Conservation (phyloP, 2,797 vertebrate genomes). For the Notolepis coatsorum region DNA sequence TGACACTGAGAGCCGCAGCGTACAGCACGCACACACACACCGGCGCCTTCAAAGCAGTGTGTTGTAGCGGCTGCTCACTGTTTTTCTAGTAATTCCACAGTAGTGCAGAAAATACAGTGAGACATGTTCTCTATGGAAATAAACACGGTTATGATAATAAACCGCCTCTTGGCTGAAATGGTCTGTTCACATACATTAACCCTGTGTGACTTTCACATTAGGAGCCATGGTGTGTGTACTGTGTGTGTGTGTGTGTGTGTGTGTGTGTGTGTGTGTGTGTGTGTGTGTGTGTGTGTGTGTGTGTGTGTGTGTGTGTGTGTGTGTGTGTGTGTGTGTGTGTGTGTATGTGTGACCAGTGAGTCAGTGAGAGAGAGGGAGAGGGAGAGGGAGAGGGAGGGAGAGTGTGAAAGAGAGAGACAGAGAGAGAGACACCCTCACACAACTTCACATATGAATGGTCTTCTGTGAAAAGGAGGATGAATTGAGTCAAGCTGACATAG, state of each 20-base stretch:
- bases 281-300: constrained; percentile 6
- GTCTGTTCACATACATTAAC: constrained; percentile 74
- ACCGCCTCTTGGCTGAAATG: constrained; percentile 64
- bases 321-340: background rate
- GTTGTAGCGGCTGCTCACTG: constrained; percentile 18
- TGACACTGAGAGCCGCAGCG: no score
- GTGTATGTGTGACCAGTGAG: background rate
- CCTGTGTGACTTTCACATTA: constrained; percentile 55
- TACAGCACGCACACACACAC: background rate
- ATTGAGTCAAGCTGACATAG: constrained; percentile 90
- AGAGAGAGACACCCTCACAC: constrained; percentile 73
- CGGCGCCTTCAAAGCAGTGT: constrained; percentile 25
- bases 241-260: constrained; percentile 25
- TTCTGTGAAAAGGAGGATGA: constrained; percentile 88
- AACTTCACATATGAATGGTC: constrained; percentile 87
- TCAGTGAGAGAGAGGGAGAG: constrained; percentile 9
- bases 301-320: background rate
- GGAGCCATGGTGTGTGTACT: constrained; percentile 17
- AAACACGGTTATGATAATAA: constrained; percentile 69
- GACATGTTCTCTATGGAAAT: constrained; percentile 60
- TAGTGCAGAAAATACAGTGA: constrained; percentile 50
- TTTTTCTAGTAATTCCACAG: constrained; percentile 34
- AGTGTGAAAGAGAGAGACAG: constrained; percentile 27
- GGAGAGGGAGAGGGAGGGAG: constrained; percentile 9
- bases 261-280: constrained; percentile 8